Percentiles rank a stretch among this genome's conserved stretches.
phyloP scores from a whole-genome alignment of 2,888 invertebrate species.

The Ethmia dodecea region DNA sequence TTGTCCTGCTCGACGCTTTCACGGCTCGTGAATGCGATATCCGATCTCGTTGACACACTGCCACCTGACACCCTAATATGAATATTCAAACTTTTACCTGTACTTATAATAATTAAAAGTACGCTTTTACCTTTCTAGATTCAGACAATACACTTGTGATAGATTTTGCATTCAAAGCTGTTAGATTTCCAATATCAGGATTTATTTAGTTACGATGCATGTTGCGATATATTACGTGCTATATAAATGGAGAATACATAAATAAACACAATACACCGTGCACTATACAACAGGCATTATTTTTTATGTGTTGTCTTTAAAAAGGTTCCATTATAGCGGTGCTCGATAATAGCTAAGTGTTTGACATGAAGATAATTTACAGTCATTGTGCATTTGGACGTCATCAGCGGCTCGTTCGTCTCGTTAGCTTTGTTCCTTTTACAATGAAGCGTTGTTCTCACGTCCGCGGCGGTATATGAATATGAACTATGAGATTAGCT shows the following conservation, averaged over 20 bases:
- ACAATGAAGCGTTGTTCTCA: constrained; percentile 52
- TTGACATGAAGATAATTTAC: constrained; percentile 19
- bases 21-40: constrained; percentile 58
- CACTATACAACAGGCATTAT: too few relatives aligned
- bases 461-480: constrained; percentile 35
- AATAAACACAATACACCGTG: too few relatives aligned
- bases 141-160: too few relatives aligned
- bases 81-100: too few relatives aligned
- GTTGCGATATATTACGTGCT: too few relatives aligned
- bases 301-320: too few relatives aligned
- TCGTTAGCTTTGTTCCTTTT: constrained; percentile 13
- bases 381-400: constrained; percentile 9
- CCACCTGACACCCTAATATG: constrained; percentile 30
- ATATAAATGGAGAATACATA: too few relatives aligned
- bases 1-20: constrained; percentile 55
- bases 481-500: constrained; percentile 44
- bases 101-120: too few relatives aligned
- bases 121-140: too few relatives aligned
- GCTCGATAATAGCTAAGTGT: constrained; percentile 19
- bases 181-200: too few relatives aligned
- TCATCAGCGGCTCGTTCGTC: not conserved
- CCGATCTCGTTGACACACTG: constrained; percentile 56
- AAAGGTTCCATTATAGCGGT: constrained; percentile 12
- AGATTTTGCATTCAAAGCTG: too few relatives aligned
- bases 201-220: too few relatives aligned